These are phyloP conservation scores for Whitmania pigra DNA, from an alignment of 1,140 invertebrate genomes.

Conservation along the genomic window DNA sequence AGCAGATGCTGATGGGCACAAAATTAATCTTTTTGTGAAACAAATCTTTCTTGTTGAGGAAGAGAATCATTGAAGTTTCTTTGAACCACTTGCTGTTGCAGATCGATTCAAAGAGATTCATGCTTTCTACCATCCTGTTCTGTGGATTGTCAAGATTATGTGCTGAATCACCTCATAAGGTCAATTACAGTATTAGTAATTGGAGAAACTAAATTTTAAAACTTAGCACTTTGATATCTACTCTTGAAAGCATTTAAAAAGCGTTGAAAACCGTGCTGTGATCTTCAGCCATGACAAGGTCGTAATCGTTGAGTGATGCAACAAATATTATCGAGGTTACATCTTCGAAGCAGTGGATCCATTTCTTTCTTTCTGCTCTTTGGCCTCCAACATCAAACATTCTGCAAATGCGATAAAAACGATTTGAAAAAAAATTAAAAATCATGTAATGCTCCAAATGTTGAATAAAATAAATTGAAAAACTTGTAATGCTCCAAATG, in stretches of 20 bases:
- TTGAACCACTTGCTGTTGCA: slow-evolving; percentile 99
- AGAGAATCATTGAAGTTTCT: slow-evolving; percentile 97
- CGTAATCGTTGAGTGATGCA: slow-evolving; percentile 49
- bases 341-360: slow-evolving; percentile 54
- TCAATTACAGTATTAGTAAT: background rate
- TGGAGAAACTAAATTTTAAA: background rate
- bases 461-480: background rate
- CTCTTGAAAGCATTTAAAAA: too few relatives aligned
- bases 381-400: slow-evolving; percentile 52
- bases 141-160: slow-evolving; percentile 39
- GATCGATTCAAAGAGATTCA: slow-evolving; percentile 98
- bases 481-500: background rate
- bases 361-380: slow-evolving; percentile 49
- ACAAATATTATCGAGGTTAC: slow-evolving; percentile 53
- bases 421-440: background rate
- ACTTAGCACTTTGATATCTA: background rate
- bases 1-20: slow-evolving; percentile 98
- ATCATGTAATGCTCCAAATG: background rate
- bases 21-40: slow-evolving; percentile 99
- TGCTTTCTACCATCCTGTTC: slow-evolving; percentile 99
- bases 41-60: slow-evolving; percentile 99
- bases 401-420: slow-evolving; percentile 34
- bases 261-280: slow-evolving; percentile 34
- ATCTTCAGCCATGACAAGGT: slow-evolving; percentile 52
- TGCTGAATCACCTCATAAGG: background rate